Evolutionary conservation across 2,888 invertebrate species (phyloP).

Genomic region (Xestoiulus laeticollis): DNA sequence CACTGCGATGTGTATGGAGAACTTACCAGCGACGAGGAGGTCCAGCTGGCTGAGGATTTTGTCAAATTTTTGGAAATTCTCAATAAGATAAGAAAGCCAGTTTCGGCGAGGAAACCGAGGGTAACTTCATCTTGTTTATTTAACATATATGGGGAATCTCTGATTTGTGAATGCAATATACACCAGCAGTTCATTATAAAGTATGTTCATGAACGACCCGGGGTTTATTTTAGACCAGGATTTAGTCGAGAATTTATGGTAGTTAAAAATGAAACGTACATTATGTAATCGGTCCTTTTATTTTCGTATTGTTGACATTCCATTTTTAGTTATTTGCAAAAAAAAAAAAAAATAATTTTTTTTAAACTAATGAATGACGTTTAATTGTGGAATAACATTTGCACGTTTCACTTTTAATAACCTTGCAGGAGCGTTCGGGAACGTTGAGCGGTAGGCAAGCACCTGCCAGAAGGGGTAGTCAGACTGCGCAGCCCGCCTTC

Average conservation of each 20-base stretch:
- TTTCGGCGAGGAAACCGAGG: conserved; percentile 75
- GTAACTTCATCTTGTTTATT: conserved; percentile 68
- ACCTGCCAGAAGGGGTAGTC: conserved; percentile 51
- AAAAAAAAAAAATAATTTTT: too few relatives aligned
- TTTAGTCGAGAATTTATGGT: too few relatives aligned
- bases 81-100: conserved; percentile 85
- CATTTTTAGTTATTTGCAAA: too few relatives aligned
- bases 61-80: conserved; percentile 78
- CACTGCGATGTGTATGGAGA: conserved; percentile 87
- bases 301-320: too few relatives aligned
- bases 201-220: too few relatives aligned
- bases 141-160: background rate
- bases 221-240: too few relatives aligned
- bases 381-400: too few relatives aligned
- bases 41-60: conserved; percentile 63
- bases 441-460: conserved; percentile 36
- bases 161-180: background rate
- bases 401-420: background rate
- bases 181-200: too few relatives aligned
- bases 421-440: conserved; percentile 45
- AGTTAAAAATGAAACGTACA: too few relatives aligned
- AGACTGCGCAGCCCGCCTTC: conserved; percentile 30
- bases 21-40: conserved; percentile 66
- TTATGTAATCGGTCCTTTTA: too few relatives aligned
- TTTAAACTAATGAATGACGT: too few relatives aligned